A percentile compares a stretch with the other conserved stretches of the same genome.
Evolutionary conservation across 23 tunicate genomes (phyloP).

Genomic region (Pegea sp.): DNA sequence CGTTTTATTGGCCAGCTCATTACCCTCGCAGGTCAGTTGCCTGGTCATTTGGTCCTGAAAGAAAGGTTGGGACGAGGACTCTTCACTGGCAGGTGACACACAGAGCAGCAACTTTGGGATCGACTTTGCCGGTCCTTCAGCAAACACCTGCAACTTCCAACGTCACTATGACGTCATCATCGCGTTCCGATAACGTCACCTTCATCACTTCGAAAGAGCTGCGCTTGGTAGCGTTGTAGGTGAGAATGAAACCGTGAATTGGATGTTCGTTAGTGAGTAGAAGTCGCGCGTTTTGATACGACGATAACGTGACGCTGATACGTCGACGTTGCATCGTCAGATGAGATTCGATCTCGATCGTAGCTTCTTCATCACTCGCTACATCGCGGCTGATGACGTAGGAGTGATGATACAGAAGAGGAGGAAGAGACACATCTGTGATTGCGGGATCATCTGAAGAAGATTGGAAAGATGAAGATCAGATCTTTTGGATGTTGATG

Average conservation of each 20-base stretch:
- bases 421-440: constrained; percentile 55
- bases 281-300: constrained; percentile 62
- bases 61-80: constrained; percentile 32
- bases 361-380: constrained; percentile 20
- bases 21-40: constrained; percentile 42
- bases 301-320: constrained; percentile 50
- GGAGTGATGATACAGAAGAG: constrained; percentile 65
- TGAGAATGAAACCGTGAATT: constrained; percentile 66
- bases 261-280: constrained; percentile 40
- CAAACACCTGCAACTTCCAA: constrained; percentile 42
- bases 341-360: constrained; percentile 40
- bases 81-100: constrained; percentile 41
- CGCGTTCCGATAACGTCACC: constrained; percentile 13
- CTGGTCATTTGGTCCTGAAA: constrained; percentile 31
- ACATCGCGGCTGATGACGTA: constrained; percentile 9
- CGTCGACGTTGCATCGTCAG: constrained; percentile 44
- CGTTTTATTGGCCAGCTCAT: constrained; percentile 49
- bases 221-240: constrained; percentile 26
- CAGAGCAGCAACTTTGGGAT: constrained; percentile 56
- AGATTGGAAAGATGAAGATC: too few relatives aligned
- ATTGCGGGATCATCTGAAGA: constrained; percentile 37
- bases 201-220: constrained; percentile 55
- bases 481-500: too few relatives aligned
- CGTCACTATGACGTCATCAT: neutral
- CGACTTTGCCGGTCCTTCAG: constrained; percentile 63